These are phyloP conservation scores for Brienomyrus brachyistius DNA, from an alignment of 2,113 vertebrate species.

Conservation along the genomic window DNA sequence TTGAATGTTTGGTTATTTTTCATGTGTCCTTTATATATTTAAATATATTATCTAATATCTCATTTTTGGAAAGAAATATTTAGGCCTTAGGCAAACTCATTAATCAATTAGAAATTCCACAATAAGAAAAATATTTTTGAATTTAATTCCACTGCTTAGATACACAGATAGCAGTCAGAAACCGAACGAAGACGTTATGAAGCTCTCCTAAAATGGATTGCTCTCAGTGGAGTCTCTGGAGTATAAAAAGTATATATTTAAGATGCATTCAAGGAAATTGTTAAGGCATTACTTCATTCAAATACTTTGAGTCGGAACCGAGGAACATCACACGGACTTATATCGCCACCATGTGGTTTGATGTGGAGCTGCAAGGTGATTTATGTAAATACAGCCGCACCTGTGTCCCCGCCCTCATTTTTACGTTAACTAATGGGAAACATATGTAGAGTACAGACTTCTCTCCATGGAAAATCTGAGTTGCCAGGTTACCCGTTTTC, in stretches of 20 bases:
- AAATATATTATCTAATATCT: background rate
- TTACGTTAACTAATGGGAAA: slow-evolving; percentile 54
- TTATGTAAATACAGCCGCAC: background rate
- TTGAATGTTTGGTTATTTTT: background rate
- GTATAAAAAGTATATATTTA: background rate
- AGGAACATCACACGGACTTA: slow-evolving; percentile 7
- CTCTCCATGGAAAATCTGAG: slow-evolving; percentile 55
- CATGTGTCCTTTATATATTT: background rate
- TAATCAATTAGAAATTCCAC: background rate
- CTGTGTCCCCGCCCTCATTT: slow-evolving; percentile 8
- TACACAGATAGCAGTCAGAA: background rate
- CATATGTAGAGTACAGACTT: slow-evolving; percentile 64
- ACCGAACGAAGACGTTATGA: background rate
- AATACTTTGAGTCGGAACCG: background rate
- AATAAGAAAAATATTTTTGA: background rate
- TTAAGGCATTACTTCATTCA: slow-evolving; percentile 28
- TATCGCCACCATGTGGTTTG: slow-evolving; percentile 50
- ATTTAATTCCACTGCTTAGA: background rate
- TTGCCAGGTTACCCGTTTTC: slow-evolving; percentile 56
- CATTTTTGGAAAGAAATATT: background rate
- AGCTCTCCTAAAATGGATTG: background rate
- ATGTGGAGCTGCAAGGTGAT: slow-evolving; percentile 29
- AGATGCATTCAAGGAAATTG: slow-evolving; percentile 7
- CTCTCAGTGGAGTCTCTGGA: background rate
- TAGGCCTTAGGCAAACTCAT: background rate